Conservation (phyloP, 2,797 vertebrate species). For the Psittacula derbiana region DNA sequence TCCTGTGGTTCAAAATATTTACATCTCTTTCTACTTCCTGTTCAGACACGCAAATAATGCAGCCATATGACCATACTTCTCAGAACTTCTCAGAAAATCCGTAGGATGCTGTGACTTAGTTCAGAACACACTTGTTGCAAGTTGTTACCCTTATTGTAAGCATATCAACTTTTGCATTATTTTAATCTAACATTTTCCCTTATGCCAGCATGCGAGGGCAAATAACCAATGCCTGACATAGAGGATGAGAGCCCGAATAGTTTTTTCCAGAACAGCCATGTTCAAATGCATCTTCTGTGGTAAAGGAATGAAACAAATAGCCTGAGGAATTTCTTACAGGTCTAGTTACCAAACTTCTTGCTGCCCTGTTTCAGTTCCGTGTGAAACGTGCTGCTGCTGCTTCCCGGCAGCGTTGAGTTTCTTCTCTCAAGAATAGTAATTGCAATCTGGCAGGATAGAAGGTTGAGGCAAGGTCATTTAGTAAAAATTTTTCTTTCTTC, state of each 20-base stretch:
- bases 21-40: not conserved
- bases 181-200: not conserved
- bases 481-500: not conserved
- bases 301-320: not conserved
- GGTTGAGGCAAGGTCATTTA: slow-evolving; percentile 13
- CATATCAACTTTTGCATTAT: not conserved
- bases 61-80: not conserved
- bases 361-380: not conserved
- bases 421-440: not conserved
- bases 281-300: not conserved
- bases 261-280: not conserved
- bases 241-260: not conserved
- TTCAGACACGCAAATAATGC: not conserved
- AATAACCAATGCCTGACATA: not conserved
- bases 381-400: not conserved
- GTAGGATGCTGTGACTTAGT: not conserved
- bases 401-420: not conserved
- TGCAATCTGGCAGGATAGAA: not conserved
- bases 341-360: not conserved
- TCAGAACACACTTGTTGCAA: not conserved
- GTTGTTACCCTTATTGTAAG: not conserved
- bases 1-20: not conserved
- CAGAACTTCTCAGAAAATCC: not conserved
- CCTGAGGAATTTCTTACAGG: not conserved
- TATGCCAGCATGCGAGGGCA: accelerated